Percentiles rank a stretch among this genome's conserved stretches.
phyloP scores from a whole-genome alignment of 2,113 vertebrate genomes.

The Zosterops borbonicus region DNA sequence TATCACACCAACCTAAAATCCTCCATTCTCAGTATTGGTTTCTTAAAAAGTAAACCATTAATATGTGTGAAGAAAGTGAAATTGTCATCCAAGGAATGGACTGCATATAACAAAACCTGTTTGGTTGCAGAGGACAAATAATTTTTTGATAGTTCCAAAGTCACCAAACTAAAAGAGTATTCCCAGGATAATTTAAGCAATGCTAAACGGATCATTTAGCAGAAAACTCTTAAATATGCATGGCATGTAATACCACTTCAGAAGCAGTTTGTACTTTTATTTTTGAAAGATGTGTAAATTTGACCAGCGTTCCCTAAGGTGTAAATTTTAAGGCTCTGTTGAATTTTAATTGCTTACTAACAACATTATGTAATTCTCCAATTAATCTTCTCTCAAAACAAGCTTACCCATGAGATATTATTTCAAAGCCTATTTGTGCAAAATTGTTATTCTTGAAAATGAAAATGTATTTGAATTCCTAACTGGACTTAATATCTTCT shows the following conservation, averaged over 20 bases:
- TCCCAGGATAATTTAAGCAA: not conserved
- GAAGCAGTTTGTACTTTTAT: conserved; percentile 50
- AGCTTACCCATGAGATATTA: conserved; percentile 25
- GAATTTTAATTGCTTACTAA: conserved; percentile 66
- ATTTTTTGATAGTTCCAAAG: not conserved
- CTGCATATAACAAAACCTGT: not conserved
- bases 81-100: not conserved
- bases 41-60: not conserved
- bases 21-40: not conserved
- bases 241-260: conserved; percentile 3
- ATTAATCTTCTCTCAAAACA: conserved; percentile 49
- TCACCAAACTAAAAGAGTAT: not conserved
- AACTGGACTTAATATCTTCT: not conserved
- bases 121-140: not conserved
- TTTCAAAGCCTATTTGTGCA: conserved; percentile 26
- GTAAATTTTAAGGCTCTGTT: conserved; percentile 49
- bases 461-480: not conserved
- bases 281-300: conserved; percentile 44
- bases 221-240: conserved; percentile 31
- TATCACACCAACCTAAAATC: not conserved
- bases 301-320: not conserved
- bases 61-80: not conserved
- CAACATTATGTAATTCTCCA: conserved; percentile 34
- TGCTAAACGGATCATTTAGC: not conserved
- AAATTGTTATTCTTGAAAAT: conserved; percentile 31